Base-by-base conservation (phyloP, 2,797 vertebrate genomes). In the Natrix natrix region DNA sequence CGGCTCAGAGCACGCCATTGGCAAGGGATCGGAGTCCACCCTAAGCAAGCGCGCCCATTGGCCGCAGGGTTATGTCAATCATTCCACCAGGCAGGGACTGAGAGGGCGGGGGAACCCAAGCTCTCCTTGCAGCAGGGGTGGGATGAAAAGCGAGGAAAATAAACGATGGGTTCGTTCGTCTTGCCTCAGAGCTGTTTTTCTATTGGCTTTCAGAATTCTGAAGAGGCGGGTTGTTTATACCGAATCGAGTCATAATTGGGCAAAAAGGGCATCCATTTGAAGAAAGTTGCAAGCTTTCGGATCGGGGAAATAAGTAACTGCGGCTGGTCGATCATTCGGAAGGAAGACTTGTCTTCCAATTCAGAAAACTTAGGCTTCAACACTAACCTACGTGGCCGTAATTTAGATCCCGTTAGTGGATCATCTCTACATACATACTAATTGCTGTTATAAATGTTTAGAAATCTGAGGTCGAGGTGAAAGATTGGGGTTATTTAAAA, bases 181-280 rank as follows among this genome's bases (percentile, higher is more conserved):
- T 24, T 87, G 57, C 90, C 86, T 0, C 26, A 0, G 0, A 0
- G 26, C n/a, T 52, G 37, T 17, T 1, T 1, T 28, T 1, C 66
- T 66, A 96, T 8, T 96, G 92, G 96, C 0, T 0, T 0, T 0
- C 0, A 0, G n/a, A 0, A 7, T 0, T 0, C 0, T 0, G 2
- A 0, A 0, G 12, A 26, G 96, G 93, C 59, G 91, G 93, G 28
- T 0, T 17, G 0, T 0, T 3, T 3, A 1, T 0, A 1, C 48
- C 5, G 0, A 0, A 0, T 0, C 0, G 52, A 8, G 0, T 3
- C 0, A 0, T 4, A 0, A 96, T 94, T 91, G 95, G 94, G 0
- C 1, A 2, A 0, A 0, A 0, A 0, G 0, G 0, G 37, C 1
- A 91, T 86, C 95, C 48, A 37, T 96, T 94, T 94, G 0, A 1